Conservation (phyloP, 2,797 vertebrate species). For the Hylomyscus alleni region DNA sequence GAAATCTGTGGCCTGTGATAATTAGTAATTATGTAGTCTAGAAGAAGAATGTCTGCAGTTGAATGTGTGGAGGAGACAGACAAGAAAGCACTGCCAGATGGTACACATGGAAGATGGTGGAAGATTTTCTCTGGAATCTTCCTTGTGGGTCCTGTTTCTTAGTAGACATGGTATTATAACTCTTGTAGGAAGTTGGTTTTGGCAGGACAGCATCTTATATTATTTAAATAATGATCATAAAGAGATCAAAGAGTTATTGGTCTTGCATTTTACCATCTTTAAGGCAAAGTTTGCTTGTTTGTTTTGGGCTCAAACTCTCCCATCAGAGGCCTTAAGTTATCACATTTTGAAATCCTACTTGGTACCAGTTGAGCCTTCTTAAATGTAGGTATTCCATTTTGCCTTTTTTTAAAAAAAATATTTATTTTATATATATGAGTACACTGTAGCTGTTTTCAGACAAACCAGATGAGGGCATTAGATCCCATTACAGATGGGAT, state of each 20-base stretch:
- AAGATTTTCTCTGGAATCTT: conserved; percentile 43
- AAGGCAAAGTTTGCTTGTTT: conserved; percentile 11
- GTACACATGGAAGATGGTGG: background rate
- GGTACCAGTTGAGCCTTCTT: conserved; percentile 21
- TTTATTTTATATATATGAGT: background rate
- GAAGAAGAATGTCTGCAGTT: conserved; percentile 30
- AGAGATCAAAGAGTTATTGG: conserved; percentile 6
- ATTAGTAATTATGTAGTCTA: background rate
- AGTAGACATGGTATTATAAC: conserved; percentile 13
- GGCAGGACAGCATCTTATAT: background rate
- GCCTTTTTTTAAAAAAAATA: background rate
- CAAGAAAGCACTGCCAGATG: background rate
- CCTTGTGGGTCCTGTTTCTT: background rate
- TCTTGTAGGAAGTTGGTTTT: conserved; percentile 9
- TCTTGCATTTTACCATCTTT: conserved; percentile 51
- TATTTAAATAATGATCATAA: conserved; percentile 54
- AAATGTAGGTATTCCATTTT: conserved; percentile 53
- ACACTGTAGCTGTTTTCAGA: background rate
- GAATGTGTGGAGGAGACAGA: conserved; percentile 53
- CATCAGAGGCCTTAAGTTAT: background rate
- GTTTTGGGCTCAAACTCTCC: background rate
- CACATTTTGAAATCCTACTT: conserved; percentile 36
- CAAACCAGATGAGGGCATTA: background rate
- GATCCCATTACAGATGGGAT: background rate
- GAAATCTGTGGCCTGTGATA: conserved; percentile 38